Conservation (phyloP, 2,113 vertebrate genomes). For the Campylorhamphus procurvoides region DNA sequence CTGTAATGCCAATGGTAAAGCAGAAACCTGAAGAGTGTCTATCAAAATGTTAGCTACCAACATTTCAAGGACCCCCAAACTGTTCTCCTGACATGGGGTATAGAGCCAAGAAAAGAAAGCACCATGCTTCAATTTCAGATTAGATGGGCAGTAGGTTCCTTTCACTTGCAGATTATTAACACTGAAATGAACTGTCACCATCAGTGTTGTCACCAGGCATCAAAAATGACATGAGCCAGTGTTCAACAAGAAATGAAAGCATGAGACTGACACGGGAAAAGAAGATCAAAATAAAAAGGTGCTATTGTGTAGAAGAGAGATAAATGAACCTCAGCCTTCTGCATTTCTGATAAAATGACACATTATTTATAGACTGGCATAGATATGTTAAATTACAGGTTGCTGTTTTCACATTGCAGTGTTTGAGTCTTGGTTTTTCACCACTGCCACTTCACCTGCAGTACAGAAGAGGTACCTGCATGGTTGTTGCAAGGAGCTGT, state of each 20-base stretch:
- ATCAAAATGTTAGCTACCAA: background rate
- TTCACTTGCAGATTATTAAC: background rate
- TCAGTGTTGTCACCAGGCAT: background rate
- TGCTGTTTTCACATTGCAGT: background rate
- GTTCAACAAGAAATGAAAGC: slow-evolving; percentile 7
- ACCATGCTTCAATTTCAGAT: background rate
- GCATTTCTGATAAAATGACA: background rate
- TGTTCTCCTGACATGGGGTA: background rate
- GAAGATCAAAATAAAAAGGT: slow-evolving; percentile 10
- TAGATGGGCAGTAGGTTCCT: background rate
- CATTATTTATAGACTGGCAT: background rate
- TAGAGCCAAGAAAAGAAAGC: background rate
- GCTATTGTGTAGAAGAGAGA: background rate
- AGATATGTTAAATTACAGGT: background rate
- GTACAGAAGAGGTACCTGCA: background rate
- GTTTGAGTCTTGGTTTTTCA: background rate
- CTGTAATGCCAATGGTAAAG: background rate
- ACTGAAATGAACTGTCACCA: background rate
- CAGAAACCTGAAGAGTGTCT: background rate
- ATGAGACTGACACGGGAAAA: background rate
- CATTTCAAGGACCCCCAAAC: background rate
- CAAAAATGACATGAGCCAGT: background rate
- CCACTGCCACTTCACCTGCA: background rate
- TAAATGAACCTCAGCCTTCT: background rate
- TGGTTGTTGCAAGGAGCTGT: background rate